A percentile compares a stretch with the other conserved stretches of the same genome.
Evolutionary conservation across 2,888 invertebrate species (phyloP).

Genomic region (Mimumesa dahlbomi): DNA sequence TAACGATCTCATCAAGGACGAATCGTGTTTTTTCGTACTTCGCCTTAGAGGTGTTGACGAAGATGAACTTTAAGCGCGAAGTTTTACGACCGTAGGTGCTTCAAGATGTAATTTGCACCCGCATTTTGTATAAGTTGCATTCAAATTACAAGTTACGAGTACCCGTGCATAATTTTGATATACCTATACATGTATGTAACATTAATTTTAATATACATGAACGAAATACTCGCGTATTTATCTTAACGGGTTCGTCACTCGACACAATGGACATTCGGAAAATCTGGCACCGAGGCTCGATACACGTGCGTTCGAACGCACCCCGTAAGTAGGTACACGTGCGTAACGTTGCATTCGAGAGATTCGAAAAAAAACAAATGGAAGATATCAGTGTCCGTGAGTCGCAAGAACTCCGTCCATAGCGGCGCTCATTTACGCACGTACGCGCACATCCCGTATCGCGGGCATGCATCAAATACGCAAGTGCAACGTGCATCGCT

Average conservation of each 20-base stretch:
- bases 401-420: conserved; percentile 45
- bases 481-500: conserved; percentile 43
- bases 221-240: too few relatives aligned
- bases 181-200: neutral
- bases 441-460: conserved; percentile 62
- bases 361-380: too few relatives aligned
- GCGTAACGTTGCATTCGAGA: too few relatives aligned
- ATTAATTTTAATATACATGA: too few relatives aligned
- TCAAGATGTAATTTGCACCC: too few relatives aligned
- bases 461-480: conserved; percentile 70
- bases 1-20: conserved; percentile 45
- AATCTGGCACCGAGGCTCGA: too few relatives aligned
- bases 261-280: too few relatives aligned
- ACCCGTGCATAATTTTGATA: neutral
- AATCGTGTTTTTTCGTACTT: conserved; percentile 31
- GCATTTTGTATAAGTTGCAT: too few relatives aligned
- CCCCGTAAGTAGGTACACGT: too few relatives aligned
- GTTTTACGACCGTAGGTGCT: conserved; percentile 41
- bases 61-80: conserved; percentile 39
- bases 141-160: too few relatives aligned
- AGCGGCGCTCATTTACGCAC: conserved; percentile 63
- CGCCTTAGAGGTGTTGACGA: conserved; percentile 36
- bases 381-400: conserved; percentile 41
- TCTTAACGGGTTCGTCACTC: too few relatives aligned
- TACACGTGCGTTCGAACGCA: too few relatives aligned